These are phyloP conservation scores for Rhagologus leucostigma DNA, from an alignment of 2,113 vertebrate genomes.

Conservation along the genomic window DNA sequence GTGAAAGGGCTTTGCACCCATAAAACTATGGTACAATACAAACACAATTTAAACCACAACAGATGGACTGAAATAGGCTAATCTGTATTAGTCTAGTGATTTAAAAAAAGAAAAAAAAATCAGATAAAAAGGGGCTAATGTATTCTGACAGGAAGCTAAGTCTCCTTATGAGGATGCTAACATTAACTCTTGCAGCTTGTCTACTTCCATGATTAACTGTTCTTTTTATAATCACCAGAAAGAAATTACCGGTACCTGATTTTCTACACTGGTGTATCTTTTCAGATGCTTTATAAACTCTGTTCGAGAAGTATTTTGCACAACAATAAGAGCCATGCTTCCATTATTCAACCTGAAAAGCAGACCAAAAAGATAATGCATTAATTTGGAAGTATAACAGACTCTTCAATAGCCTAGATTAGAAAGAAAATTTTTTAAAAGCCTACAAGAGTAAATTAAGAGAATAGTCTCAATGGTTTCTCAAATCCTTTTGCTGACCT, in stretches of 20 bases:
- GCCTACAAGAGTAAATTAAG: not conserved
- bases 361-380: not conserved
- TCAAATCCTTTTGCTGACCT: not conserved
- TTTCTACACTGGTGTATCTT: conserved; percentile 77
- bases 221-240: conserved; percentile 30
- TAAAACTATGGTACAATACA: conserved; percentile 17
- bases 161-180: conserved; percentile 63
- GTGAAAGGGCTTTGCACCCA: conserved; percentile 32
- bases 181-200: conserved; percentile 54
- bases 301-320: conserved; percentile 84
- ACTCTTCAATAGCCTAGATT: not conserved
- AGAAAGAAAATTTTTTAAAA: not conserved
- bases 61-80: conserved; percentile 72
- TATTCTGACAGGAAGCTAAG: conserved; percentile 75
- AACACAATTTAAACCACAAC: conserved; percentile 46
- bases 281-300: conserved; percentile 96
- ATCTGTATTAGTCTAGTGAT: conserved; percentile 75
- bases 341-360: conserved; percentile 87
- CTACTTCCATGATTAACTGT: conserved; percentile 32
- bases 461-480: not conserved
- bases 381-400: not conserved
- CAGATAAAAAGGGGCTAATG: conserved; percentile 71
- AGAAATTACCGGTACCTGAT: conserved; percentile 70
- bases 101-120: conserved; percentile 54
- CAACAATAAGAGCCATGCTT: conserved; percentile 85